Conservation (phyloP, 35 echinoderm and acorn worm species). For the Apostichopus californicus region DNA sequence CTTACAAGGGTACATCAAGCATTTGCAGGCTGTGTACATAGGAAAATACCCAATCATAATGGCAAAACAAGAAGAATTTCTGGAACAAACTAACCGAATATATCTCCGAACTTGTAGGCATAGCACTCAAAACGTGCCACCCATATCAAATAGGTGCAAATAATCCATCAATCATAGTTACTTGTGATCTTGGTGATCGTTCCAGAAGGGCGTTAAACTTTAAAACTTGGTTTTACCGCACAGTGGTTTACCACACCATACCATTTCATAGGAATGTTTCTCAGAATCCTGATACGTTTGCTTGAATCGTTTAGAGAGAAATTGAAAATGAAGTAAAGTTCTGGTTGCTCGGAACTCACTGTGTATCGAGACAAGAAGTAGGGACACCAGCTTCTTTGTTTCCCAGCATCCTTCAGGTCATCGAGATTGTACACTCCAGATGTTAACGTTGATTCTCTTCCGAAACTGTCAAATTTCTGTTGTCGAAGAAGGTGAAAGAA, state of each 20-base stretch:
- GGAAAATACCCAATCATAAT: no score
- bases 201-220: no score
- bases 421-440: constrained; percentile 89
- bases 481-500: background rate
- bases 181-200: background rate
- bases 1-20: no score
- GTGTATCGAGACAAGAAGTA: constrained; percentile 94
- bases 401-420: constrained; percentile 87
- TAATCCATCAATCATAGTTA: background rate
- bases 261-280: no score
- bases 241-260: no score
- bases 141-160: background rate
- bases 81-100: no score
- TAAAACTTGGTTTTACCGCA: no score
- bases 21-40: no score
- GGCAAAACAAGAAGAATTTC: no score
- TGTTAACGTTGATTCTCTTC: constrained; percentile 70
- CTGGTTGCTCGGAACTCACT: constrained; percentile 40
- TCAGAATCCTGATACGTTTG: no score
- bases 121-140: background rate
- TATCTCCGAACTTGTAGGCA: background rate
- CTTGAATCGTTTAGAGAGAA: no score
- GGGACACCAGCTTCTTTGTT: constrained; percentile 89
- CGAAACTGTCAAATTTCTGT: constrained; percentile 87
- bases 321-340: background rate